Conservation (phyloP, 2,888 invertebrate genomes). For the Drosophila paramelanica region DNA sequence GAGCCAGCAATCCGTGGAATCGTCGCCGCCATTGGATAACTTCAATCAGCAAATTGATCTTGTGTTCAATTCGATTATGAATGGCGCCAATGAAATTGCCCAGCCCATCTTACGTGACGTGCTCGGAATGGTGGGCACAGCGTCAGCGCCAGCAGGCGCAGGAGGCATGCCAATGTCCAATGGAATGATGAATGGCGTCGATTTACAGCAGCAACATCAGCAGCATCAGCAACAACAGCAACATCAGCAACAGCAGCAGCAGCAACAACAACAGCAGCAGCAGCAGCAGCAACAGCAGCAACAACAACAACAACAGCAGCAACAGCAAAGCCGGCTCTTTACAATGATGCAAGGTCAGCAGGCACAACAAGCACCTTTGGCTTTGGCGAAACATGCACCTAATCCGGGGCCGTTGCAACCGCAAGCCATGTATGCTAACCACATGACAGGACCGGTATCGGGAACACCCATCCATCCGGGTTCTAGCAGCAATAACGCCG, state of each 20-base stretch:
- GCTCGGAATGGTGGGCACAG: constrained; percentile 81
- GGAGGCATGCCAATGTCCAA: constrained; percentile 52
- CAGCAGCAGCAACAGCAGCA: constrained; percentile 52
- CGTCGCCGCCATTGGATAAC: constrained; percentile 77
- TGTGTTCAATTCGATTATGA: constrained; percentile 84
- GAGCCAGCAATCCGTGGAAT: constrained; percentile 66
- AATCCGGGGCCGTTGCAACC: constrained; percentile 45
- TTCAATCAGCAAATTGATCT: constrained; percentile 85
- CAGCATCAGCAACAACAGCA: constrained; percentile 51
- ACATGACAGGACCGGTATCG: constrained; percentile 48
- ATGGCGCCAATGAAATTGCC: constrained; percentile 83
- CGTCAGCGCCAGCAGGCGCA: constrained; percentile 32
- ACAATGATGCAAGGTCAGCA: constrained; percentile 69
- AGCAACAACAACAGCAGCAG: constrained; percentile 35
- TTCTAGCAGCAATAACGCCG: constrained; percentile 32
- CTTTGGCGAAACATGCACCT: constrained; percentile 47
- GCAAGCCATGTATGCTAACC: constrained; percentile 50
- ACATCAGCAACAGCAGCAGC: constrained; percentile 50
- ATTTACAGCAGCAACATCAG: constrained; percentile 65
- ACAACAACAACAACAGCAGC: constrained; percentile 21
- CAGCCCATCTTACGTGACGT: constrained; percentile 84
- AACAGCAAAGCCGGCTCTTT: constrained; percentile 59
- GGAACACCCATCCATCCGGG: constrained; percentile 31
- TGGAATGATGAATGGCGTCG: constrained; percentile 64
- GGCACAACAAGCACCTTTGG: constrained; percentile 28